Percentiles rank a stretch among this genome's conserved stretches.
Evolutionary conservation across 2,797 vertebrate species (phyloP).

Genomic region (Ataeniobius toweri): DNA sequence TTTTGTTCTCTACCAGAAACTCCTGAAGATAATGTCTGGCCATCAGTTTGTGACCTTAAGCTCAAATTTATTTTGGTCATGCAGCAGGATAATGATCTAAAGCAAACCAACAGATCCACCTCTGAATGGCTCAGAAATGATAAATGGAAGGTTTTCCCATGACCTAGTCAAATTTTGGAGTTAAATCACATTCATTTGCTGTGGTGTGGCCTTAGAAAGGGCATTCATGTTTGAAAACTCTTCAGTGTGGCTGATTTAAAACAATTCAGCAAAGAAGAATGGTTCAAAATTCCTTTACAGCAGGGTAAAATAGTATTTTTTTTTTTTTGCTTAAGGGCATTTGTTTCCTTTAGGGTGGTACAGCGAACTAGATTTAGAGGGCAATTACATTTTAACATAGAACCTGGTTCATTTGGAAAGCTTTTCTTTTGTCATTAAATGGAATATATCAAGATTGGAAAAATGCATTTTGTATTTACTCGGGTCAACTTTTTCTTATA

Average conservation of each 20-base stretch:
- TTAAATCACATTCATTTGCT: neutral
- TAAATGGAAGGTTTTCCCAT: no score
- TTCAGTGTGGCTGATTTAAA: neutral
- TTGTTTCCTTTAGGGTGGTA: neutral
- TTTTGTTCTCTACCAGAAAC: neutral
- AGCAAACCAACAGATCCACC: neutral
- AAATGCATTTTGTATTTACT: no score
- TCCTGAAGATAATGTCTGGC: neutral
- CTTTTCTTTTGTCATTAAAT: neutral
- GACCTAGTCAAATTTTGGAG: neutral
- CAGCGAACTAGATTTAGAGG: neutral
- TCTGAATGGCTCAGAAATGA: no score
- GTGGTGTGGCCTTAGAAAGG: neutral
- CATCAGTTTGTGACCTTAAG: neutral
- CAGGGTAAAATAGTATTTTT: neutral
- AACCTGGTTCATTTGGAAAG: neutral
- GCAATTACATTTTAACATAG: neutral
- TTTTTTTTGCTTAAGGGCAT: neutral
- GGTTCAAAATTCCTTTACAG: neutral
- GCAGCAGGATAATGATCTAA: neutral
- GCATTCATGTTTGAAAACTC: no score
- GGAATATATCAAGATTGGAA: no score
- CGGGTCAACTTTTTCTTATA: neutral
- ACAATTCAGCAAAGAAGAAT: neutral
- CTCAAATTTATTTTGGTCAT: neutral